Evolutionary conservation across 1,140 invertebrate species (phyloP).

Genomic region (Pseudachorutes palmiensis): DNA sequence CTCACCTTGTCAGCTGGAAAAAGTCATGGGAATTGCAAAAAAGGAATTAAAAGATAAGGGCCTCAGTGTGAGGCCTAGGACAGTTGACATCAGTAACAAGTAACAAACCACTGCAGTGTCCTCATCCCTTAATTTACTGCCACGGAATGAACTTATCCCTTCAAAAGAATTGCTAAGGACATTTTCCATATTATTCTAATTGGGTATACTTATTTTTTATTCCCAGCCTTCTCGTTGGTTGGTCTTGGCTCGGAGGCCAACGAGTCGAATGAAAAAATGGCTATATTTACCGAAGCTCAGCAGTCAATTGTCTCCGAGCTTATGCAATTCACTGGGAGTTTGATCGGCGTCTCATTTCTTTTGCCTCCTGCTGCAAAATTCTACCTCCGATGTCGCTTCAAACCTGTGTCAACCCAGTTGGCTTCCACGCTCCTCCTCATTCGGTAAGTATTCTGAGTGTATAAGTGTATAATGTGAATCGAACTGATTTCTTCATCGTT

Average conservation of each 20-base stretch:
- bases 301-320: conserved; percentile 21
- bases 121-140: neutral
- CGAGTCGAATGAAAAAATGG: conserved; percentile 29
- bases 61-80: too few species aligned
- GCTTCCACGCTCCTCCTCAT: conserved; percentile 16
- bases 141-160: too few species aligned
- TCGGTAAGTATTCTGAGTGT: neutral
- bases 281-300: conserved; percentile 33
- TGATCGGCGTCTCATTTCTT: conserved; percentile 37
- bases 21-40: too few species aligned
- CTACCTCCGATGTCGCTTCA: conserved; percentile 31
- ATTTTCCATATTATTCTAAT: too few species aligned
- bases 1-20: too few species aligned
- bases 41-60: too few species aligned
- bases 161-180: too few species aligned
- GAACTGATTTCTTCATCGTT: conserved; percentile 28
- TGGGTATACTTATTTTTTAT: conserved; percentile 12
- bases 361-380: conserved; percentile 40
- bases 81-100: too few species aligned
- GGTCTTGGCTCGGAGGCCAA: conserved; percentile 31
- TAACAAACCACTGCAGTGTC: neutral
- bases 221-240: conserved; percentile 29
- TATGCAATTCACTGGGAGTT: neutral
- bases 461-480: neutral
- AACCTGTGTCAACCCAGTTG: conserved; percentile 31